Conservation (phyloP, 2,888 invertebrate genomes). For the Philaethria dido region DNA sequence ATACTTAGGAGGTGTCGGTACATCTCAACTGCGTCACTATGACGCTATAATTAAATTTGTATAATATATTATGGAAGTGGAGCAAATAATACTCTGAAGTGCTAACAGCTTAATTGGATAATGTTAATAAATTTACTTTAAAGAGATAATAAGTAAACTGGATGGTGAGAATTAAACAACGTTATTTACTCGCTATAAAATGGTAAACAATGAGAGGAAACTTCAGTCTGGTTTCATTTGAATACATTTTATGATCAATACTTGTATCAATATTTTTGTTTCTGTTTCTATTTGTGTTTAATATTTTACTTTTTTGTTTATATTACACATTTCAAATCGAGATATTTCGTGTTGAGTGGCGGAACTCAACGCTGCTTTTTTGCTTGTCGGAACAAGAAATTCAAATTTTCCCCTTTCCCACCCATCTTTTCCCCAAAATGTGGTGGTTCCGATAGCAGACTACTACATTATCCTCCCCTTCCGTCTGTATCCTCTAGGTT, state of each 20-base stretch:
- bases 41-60: not conserved
- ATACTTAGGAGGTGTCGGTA: too few relatives aligned
- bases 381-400: too few relatives aligned
- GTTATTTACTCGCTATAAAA: constrained; percentile 5
- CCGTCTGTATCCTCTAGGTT: too few relatives aligned
- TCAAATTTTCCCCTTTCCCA: too few relatives aligned
- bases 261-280: too few relatives aligned
- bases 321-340: too few relatives aligned
- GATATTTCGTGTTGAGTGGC: too few relatives aligned
- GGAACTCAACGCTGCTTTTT: too few relatives aligned
- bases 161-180: constrained; percentile 4
- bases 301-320: not conserved
- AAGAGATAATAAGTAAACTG: constrained; percentile 7
- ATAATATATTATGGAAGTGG: not conserved
- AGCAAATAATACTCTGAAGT: not conserved
- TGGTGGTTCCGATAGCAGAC: too few relatives aligned
- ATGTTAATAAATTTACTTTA: constrained; percentile 1
- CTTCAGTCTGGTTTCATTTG: not conserved
- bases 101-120: constrained; percentile 12
- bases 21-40: not conserved
- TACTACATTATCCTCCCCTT: too few relatives aligned
- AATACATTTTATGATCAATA: not conserved
- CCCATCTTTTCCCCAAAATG: too few relatives aligned
- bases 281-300: too few relatives aligned
- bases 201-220: not conserved